phyloP scores from a whole-genome alignment of 2,888 invertebrate genomes.

The Drosophila subsilvestris region DNA sequence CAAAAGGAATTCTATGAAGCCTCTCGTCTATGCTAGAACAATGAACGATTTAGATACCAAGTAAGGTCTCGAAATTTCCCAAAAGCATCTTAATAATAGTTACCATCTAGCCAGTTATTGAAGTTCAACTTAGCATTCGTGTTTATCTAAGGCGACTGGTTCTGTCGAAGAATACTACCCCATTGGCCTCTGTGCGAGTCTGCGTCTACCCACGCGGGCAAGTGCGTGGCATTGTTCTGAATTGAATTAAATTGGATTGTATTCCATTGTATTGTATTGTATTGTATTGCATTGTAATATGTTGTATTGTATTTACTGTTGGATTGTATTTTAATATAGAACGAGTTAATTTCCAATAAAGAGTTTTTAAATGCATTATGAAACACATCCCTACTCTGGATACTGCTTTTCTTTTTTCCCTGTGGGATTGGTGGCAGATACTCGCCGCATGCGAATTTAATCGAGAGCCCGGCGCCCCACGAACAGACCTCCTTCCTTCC shows the following conservation, averaged over 20 bases:
- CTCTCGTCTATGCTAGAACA: conserved; percentile 15
- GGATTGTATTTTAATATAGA: conserved; percentile 78
- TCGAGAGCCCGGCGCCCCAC: conserved; percentile 2
- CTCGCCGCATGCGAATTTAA: neutral
- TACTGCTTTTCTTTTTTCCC: conserved; percentile 2
- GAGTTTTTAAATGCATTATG: conserved; percentile 75
- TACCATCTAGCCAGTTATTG: conserved; percentile 53
- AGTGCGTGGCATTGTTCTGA: conserved; percentile 42
- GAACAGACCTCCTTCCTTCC: conserved; percentile 12
- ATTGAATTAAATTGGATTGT: conserved; percentile 52
- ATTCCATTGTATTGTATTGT: conserved; percentile 60
- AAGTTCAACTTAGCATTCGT: conserved; percentile 49
- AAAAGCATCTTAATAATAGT: conserved; percentile 42
- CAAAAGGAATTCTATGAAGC: conserved; percentile 34
- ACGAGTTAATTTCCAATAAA: conserved; percentile 74
- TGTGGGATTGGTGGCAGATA: conserved; percentile 4
- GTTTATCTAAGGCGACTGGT: conserved; percentile 56
- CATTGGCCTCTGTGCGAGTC: conserved; percentile 18
- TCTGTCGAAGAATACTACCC: conserved; percentile 50
- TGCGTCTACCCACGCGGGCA: conserved; percentile 29
- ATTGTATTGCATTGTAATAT: conserved; percentile 78
- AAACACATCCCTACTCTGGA: conserved; percentile 23
- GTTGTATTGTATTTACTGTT: conserved; percentile 80
- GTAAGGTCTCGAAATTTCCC: conserved; percentile 11
- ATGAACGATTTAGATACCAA: conserved; percentile 21